Evolutionary conservation across 2,888 invertebrate genomes (phyloP), one percentile per base, ranked within the genome.

Genomic region (Cantharis nigra): DNA sequence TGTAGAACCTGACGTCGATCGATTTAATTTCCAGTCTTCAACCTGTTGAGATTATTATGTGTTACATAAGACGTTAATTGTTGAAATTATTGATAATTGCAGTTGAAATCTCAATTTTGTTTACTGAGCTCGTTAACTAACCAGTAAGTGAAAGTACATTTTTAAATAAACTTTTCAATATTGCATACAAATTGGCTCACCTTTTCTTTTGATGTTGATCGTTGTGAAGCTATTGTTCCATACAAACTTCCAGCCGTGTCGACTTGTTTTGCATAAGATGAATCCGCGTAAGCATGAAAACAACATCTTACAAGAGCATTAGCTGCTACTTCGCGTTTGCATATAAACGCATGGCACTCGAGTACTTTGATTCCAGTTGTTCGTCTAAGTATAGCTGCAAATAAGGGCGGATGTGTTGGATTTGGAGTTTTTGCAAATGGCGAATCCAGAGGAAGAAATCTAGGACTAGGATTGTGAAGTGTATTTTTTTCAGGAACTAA

Each of bases 301-400:
- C 98, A 98, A 89, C 98, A 98, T 84, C 97, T 92, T 81, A 98
- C 98, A 86, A 99, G 92, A 83, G 99, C 98, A 89, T 99, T 97
- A 80, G 99, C 99, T 69, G 99, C 98, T 87, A 97, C 96, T 88
- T 98, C 97, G 76, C 97, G 93, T 84, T 98, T 97, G 89, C 98
- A 98, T 86, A 99, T 97, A 89, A 99, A 99, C 80, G 98, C 98
- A 90, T 99, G 99, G 90, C 99, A 99, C 90, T 99, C 99, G 80
- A 99, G 91, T 75, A 98, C 98, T 89, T 98, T 98, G 84, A 99
- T 98, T 73, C 99, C 99, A 71, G 96, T 95, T 69, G 98, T 98
- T 81, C 99, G 92, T 70, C 99, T 92, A 83, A 99, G 90, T 80
- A 99, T 98, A 84, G 98, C 98, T 64, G 98, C 98, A 89, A 99